phyloP scores from a whole-genome alignment of 1,140 invertebrate genomes.

The Conus ventricosus region DNA sequence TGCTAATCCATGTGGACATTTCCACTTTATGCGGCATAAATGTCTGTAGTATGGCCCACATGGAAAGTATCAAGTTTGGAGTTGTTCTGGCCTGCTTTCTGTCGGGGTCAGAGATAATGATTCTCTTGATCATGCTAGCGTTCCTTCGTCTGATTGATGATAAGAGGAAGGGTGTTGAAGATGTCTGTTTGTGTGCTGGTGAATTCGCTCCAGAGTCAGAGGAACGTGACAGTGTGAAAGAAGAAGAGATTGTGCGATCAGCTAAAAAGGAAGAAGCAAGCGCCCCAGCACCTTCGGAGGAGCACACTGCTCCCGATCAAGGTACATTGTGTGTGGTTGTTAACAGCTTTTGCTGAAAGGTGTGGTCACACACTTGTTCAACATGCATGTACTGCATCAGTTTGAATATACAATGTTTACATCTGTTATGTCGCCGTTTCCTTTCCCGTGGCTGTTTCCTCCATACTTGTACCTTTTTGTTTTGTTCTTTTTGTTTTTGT shows the following conservation, averaged over 20 bases:
- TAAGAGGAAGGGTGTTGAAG: neutral
- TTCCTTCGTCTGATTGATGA: neutral
- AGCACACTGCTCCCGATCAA: neutral
- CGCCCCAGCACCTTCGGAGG: neutral
- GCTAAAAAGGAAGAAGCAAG: constrained; percentile 36
- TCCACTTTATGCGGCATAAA: too few relatives aligned
- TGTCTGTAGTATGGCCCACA: neutral
- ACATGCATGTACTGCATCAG: neutral
- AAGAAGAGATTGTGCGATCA: constrained; percentile 39
- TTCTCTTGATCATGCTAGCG: neutral
- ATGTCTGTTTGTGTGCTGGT: neutral
- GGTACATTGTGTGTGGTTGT: constrained; percentile 11
- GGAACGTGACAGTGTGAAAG: constrained; percentile 36
- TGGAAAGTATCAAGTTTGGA: neutral
- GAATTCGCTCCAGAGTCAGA: constrained; percentile 36
- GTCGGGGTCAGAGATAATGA: neutral
- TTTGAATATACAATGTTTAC: neutral
- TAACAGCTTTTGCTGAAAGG: too few relatives aligned
- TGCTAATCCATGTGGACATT: too few relatives aligned
- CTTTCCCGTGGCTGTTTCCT: neutral
- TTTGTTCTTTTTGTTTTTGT: too few relatives aligned
- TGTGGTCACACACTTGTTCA: too few relatives aligned
- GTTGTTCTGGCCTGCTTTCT: neutral
- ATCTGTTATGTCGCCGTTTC: neutral
- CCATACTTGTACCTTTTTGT: too few relatives aligned